phyloP scores from a whole-genome alignment of 2,797 vertebrate species.

The Helicolenus hilgendorfi region DNA sequence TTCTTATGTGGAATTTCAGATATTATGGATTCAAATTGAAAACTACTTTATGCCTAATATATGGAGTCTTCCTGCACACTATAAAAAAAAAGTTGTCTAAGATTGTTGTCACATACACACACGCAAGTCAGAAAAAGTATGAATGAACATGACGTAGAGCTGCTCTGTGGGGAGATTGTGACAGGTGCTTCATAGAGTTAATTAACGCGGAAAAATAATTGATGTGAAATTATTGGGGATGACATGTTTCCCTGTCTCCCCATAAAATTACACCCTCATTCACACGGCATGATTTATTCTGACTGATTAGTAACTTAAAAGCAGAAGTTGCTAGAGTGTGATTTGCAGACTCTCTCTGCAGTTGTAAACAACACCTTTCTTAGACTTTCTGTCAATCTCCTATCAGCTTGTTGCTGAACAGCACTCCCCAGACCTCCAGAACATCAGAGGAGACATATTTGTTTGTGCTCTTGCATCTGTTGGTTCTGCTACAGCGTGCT shows the following conservation, averaged over 20 bases:
- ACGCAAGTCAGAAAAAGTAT: background rate
- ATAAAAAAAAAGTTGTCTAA: background rate
- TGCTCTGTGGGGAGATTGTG: constrained; percentile 7
- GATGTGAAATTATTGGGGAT: constrained; percentile 14
- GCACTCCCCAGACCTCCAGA: constrained; percentile 41
- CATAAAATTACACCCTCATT: constrained; percentile 9
- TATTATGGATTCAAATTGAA: background rate
- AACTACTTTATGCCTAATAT: background rate
- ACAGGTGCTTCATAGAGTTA: constrained; percentile 25
- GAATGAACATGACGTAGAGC: constrained; percentile 7
- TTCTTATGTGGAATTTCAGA: background rate
- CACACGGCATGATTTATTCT: background rate
- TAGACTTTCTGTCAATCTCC: constrained; percentile 38
- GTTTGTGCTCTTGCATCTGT: constrained; percentile 60
- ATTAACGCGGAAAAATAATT: constrained; percentile 37
- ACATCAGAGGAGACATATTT: constrained; percentile 65
- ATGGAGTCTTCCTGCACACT: background rate
- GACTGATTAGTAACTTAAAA: constrained; percentile 21
- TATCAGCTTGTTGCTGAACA: constrained; percentile 39
- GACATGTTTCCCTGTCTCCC: background rate
- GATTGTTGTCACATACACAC: background rate
- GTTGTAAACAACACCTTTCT: constrained; percentile 46
- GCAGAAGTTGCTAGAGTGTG: background rate
- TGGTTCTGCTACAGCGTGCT: constrained; percentile 54
- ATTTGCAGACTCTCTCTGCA: constrained; percentile 10